Conservation (phyloP, 2,797 vertebrate species). For the Eulemur rubriventer region DNA sequence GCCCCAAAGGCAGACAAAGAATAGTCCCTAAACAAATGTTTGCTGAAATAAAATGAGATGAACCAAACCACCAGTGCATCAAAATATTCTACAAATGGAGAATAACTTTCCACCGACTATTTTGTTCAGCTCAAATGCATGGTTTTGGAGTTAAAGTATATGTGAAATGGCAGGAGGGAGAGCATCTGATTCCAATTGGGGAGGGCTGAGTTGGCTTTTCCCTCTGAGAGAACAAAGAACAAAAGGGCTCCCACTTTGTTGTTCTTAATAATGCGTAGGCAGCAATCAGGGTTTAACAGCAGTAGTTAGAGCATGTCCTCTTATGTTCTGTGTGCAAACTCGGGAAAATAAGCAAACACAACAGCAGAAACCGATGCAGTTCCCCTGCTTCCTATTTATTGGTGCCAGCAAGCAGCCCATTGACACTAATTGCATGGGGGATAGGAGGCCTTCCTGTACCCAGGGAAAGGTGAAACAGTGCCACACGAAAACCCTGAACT, state of each 20-base stretch:
- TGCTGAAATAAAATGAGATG: slow-evolving; percentile 13
- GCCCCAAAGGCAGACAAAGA: neutral
- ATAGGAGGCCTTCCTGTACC: slow-evolving; percentile 33
- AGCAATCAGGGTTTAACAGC: slow-evolving; percentile 55
- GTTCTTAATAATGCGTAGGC: neutral
- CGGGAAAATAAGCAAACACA: slow-evolving; percentile 39
- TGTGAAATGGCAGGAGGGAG: neutral
- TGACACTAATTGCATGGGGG: slow-evolving; percentile 64
- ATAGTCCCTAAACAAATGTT: neutral
- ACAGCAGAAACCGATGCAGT: neutral
- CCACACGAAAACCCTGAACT: slow-evolving; percentile 70
- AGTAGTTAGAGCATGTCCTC: slow-evolving; percentile 11
- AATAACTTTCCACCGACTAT: neutral
- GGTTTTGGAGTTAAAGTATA: neutral
- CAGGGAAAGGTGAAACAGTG: slow-evolving; percentile 65
- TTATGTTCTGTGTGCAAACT: slow-evolving; percentile 20
- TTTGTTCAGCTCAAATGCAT: slow-evolving; percentile 19
- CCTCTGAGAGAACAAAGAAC: neutral
- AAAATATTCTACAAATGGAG: neutral
- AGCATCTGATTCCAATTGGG: neutral
- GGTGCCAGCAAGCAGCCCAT: slow-evolving; percentile 49
- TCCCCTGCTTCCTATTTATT: slow-evolving; percentile 47
- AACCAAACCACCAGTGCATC: neutral
- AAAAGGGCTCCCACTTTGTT: neutral
- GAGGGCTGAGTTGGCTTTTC: neutral